A percentile compares a stretch with the other conserved stretches of the same genome.
Evolutionary conservation across 2,113 vertebrate genomes (phyloP).

Genomic region (Labeo catla): DNA sequence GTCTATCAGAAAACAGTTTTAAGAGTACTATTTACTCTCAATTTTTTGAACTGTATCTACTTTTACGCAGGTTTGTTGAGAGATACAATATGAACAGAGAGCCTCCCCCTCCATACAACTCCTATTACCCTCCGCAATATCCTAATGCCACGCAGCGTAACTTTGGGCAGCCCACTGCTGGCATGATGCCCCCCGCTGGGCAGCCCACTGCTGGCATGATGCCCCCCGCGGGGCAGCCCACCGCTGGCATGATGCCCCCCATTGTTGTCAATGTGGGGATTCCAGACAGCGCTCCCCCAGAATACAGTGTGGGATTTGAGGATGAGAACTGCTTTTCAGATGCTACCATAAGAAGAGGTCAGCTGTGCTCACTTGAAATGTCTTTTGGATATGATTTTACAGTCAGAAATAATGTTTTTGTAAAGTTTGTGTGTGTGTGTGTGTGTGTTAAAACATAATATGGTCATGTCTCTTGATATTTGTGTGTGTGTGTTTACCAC

Average conservation of each 20-base stretch:
- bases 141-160: conserved; percentile 34
- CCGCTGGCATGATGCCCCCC: conserved; percentile 61
- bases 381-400: not conserved
- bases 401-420: not conserved
- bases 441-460: not conserved
- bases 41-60: not conserved
- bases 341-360: conserved; percentile 69
- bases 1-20: not conserved
- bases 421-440: no score
- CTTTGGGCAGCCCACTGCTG: conserved; percentile 43
- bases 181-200: not conserved
- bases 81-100: conserved; percentile 1
- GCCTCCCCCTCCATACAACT: conserved; percentile 62
- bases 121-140: conserved; percentile 23
- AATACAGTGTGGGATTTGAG: conserved; percentile 52
- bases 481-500: not conserved
- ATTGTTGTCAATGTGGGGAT: conserved; percentile 35
- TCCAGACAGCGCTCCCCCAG: conserved; percentile 56
- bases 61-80: conserved; percentile 12
- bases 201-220: not conserved
- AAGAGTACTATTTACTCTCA: not conserved
- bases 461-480: not conserved
- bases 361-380: conserved; percentile 22
- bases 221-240: conserved; percentile 18
- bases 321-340: conserved; percentile 66